Evolutionary conservation across 2,888 invertebrate genomes (phyloP), one percentile per base, ranked within the genome.

Genomic region (Euproctis similis): DNA sequence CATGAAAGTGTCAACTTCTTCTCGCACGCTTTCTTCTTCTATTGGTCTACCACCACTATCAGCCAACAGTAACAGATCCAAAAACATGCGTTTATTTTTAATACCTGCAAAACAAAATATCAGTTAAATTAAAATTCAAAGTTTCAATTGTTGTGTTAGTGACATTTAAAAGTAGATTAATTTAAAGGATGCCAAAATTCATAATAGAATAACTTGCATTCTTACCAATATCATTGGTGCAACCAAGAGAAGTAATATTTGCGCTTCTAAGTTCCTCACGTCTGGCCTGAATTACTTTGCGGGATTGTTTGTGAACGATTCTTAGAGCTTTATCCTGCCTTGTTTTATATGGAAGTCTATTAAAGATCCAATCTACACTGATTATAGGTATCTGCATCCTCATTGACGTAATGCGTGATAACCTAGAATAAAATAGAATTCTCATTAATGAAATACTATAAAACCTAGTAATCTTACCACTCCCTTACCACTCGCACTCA

Each of bases 1-100:
- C 88, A 92, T 89, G 45, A 92, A 91, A 0, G 92, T 92, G 42
- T 91, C 89, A 0, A 91, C 90, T 72, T 92, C 90, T 57, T 91
- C 89, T 30, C 89, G 77, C 22, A 92, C 86, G 36, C 87, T 87
- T 14, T 86, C 59, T 39, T 88, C 86, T 5, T 85, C 84, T 23
- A 92, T 65, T 3, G 82, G 86, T 36, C 84, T 61, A 1, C 88
- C 89, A 42, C 88, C 86, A 8, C 87, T 78, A 46, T 86, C 86
- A 2, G 88, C 81, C 25, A 89, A 73, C 8, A 92, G 60, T 3
- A 92, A 59, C 19, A 91, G 70, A 70, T 92, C 92, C 52, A 92
- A 69, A 52, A 92, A 90, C 0, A 89, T 89, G 52, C 88, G 84
- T 52, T 88, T 88, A 39, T 87, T 88, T 47, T 87, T 88, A 6